Evolutionary conservation across 2,797 vertebrate genomes (phyloP).

Genomic region (Mus spretus): DNA sequence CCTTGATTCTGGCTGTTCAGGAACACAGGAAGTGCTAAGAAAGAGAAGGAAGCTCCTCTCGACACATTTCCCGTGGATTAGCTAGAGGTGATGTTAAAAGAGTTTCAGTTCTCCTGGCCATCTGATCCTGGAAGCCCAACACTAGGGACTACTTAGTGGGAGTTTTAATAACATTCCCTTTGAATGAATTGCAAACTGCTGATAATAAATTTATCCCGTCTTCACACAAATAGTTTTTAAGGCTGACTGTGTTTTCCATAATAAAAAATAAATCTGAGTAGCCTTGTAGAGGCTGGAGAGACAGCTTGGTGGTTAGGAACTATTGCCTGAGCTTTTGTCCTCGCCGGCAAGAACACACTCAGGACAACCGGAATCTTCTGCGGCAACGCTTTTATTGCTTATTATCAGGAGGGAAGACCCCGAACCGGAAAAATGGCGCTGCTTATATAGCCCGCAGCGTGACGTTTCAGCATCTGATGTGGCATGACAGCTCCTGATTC

Average conservation of each 20-base stretch:
- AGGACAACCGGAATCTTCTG: too few relatives aligned
- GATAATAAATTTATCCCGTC: background rate
- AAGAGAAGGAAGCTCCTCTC: background rate
- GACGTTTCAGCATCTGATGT: too few relatives aligned
- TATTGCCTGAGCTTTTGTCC: too few relatives aligned
- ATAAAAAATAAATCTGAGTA: constrained; percentile 34
- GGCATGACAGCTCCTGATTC: too few relatives aligned
- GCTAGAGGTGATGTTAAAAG: background rate
- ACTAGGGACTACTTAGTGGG: background rate
- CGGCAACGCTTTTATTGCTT: too few relatives aligned
- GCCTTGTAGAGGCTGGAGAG: background rate
- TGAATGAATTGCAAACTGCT: constrained; percentile 22
- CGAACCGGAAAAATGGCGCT: too few relatives aligned
- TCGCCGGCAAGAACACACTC: too few relatives aligned
- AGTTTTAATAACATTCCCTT: background rate
- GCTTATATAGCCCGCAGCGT: too few relatives aligned
- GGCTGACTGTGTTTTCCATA: constrained; percentile 27
- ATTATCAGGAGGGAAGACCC: too few relatives aligned
- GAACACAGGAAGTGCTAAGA: background rate
- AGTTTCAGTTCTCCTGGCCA: background rate
- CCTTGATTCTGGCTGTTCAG: background rate
- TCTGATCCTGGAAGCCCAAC: background rate
- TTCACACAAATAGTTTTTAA: constrained; percentile 11
- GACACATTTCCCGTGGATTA: background rate
- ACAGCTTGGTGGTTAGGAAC: background rate